A percentile compares a stretch with the other conserved stretches of the same genome.
These are phyloP conservation scores for Corydoras maculifer DNA, from an alignment of 2,113 vertebrate species.

Conservation along the genomic window DNA sequence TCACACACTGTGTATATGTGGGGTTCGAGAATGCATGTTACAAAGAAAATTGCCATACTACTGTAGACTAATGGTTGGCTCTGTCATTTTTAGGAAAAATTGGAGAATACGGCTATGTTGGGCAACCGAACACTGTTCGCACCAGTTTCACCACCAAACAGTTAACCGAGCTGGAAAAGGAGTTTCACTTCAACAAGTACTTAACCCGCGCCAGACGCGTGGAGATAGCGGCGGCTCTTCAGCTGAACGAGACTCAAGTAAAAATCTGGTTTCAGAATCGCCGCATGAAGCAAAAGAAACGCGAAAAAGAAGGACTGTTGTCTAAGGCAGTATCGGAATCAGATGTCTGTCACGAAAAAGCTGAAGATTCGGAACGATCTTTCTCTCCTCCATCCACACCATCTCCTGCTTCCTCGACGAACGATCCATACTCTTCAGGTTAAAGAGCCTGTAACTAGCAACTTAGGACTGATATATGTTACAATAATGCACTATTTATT, in stretches of 20 bases:
- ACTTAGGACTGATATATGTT: neutral
- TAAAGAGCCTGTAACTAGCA: constrained; percentile 57
- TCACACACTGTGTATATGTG: neutral
- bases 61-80: neutral
- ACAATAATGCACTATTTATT: constrained; percentile 20
- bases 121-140: constrained; percentile 86
- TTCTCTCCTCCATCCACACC: constrained; percentile 80
- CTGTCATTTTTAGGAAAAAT: constrained; percentile 73
- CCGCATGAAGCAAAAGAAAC: constrained; percentile 98
- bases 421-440: constrained; percentile 75
- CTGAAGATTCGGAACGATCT: constrained; percentile 87
- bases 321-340: constrained; percentile 72
- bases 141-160: constrained; percentile 98
- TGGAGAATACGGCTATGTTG: constrained; percentile 89
- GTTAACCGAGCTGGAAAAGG: constrained; percentile 95
- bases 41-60: neutral
- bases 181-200: constrained; percentile 99
- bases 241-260: constrained; percentile 97
- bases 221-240: constrained; percentile 90
- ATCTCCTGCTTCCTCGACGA: constrained; percentile 78
- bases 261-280: constrained; percentile 99
- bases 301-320: constrained; percentile 89
- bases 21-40: no score
- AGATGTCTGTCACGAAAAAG: constrained; percentile 75
- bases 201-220: constrained; percentile 88